Evolutionary conservation across 1,140 invertebrate species (phyloP).

Genomic region (Brachionus koreanus): DNA sequence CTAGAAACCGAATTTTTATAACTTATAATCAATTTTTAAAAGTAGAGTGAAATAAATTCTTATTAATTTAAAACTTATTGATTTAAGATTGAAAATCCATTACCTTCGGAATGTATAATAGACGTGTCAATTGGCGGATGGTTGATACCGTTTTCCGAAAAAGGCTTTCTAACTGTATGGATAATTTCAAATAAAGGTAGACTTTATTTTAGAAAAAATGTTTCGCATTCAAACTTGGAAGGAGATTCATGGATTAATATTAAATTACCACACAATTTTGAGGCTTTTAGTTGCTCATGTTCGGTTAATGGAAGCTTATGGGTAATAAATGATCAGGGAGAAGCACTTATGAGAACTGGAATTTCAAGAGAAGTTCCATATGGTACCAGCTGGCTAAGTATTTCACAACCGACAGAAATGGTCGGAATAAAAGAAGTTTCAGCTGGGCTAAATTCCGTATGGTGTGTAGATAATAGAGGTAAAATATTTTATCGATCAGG

Average conservation of each 20-base stretch:
- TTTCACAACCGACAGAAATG: not conserved
- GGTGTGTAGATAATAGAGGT: not conserved
- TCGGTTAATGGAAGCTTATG: not conserved
- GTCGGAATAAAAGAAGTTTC: not conserved
- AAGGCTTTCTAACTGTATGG: slow-evolving; percentile 31
- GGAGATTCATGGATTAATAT: slow-evolving; percentile 5
- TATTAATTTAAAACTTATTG: not conserved
- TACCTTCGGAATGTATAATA: not conserved
- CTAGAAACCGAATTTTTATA: not conserved
- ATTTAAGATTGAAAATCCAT: slow-evolving; percentile 8
- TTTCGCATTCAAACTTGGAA: slow-evolving; percentile 23
- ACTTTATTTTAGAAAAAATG: slow-evolving; percentile 37
- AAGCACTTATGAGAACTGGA: not conserved
- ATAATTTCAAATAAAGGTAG: not conserved
- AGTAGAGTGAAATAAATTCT: not conserved
- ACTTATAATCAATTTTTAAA: slow-evolving; percentile 33
- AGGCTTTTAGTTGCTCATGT: not conserved
- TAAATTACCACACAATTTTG: not conserved
- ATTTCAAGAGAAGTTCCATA: not conserved
- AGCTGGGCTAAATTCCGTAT: not conserved
- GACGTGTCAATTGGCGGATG: slow-evolving; percentile 26
- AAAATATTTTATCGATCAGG: slow-evolving; percentile 2
- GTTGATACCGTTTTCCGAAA: not conserved
- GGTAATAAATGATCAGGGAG: not conserved
- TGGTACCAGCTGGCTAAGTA: not conserved